A percentile compares a stretch with the other conserved stretches of the same genome.
Evolutionary conservation across 2,113 vertebrate genomes (phyloP).

Genomic region (Lethenteron reissneri): DNA sequence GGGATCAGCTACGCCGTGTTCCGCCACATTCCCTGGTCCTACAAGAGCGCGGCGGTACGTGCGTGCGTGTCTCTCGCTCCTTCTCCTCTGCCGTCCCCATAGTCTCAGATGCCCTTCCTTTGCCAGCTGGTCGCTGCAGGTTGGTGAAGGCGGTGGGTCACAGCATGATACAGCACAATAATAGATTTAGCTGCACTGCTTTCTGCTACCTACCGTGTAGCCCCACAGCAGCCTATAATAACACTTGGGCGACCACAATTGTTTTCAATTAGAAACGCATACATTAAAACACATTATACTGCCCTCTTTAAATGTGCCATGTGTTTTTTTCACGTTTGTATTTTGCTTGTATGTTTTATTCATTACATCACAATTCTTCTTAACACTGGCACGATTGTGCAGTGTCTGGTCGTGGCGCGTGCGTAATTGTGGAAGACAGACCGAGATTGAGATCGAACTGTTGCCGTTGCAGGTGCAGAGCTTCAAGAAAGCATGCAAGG

Average conservation of each 20-base stretch:
- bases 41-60: conserved; percentile 41
- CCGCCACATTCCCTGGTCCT: conserved; percentile 43
- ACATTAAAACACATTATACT: background rate
- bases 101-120: background rate
- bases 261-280: no score
- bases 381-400: background rate
- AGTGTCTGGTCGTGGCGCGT: background rate
- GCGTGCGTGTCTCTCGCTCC: background rate
- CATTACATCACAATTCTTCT: background rate
- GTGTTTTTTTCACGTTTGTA: background rate
- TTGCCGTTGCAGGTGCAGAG: conserved; percentile 34
- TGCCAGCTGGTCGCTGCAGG: background rate
- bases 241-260: no score
- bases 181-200: conserved; percentile 7
- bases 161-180: conserved; percentile 7
- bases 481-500: conserved; percentile 42
- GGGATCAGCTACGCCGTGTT: conserved; percentile 63
- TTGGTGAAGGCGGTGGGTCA: background rate
- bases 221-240: no score
- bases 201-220: conserved; percentile 4
- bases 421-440: background rate
- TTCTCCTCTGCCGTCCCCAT: background rate
- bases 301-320: conserved; percentile 6
- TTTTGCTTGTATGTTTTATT: conserved; percentile 6
- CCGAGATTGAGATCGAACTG: background rate